Evolutionary conservation across 2,113 vertebrate species (phyloP).

Genomic region (Psittacula cyanocephala): DNA sequence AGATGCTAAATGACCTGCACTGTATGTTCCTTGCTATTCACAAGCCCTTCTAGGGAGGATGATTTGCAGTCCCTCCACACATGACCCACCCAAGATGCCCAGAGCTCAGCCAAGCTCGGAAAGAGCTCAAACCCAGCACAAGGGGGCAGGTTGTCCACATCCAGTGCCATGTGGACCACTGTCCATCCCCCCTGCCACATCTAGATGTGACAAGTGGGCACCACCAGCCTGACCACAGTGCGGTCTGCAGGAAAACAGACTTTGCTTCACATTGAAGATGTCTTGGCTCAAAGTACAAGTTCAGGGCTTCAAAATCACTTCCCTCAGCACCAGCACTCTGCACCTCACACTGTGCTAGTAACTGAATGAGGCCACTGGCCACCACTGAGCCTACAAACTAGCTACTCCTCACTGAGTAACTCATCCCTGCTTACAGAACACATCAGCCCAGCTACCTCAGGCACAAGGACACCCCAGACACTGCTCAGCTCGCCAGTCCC

Average conservation of each 20-base stretch:
- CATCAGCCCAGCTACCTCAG: neutral
- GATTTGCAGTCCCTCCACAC: neutral
- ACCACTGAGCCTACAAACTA: neutral
- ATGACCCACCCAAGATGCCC: fast-evolving
- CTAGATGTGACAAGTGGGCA: neutral
- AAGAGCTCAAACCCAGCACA: neutral
- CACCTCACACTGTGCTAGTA: fast-evolving
- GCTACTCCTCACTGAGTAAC: fast-evolving
- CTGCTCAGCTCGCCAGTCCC: neutral
- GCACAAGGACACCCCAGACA: neutral
- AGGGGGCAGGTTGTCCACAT: fast-evolving
- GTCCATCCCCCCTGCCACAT: neutral
- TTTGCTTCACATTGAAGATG: neutral
- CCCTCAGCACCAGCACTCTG: neutral
- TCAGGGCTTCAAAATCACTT: neutral
- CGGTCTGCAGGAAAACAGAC: neutral
- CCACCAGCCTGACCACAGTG: neutral
- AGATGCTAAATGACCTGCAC: neutral
- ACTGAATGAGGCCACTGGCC: neutral
- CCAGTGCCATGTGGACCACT: fast-evolving
- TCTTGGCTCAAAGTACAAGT: neutral
- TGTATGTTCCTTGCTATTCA: neutral
- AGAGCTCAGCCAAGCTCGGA: neutral
- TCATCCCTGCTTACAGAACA: neutral
- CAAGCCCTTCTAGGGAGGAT: neutral